Percentiles rank a stretch among this genome's conserved stretches.
Evolutionary conservation across 2,797 vertebrate species (phyloP).

Genomic region (Chrosomus eos): DNA sequence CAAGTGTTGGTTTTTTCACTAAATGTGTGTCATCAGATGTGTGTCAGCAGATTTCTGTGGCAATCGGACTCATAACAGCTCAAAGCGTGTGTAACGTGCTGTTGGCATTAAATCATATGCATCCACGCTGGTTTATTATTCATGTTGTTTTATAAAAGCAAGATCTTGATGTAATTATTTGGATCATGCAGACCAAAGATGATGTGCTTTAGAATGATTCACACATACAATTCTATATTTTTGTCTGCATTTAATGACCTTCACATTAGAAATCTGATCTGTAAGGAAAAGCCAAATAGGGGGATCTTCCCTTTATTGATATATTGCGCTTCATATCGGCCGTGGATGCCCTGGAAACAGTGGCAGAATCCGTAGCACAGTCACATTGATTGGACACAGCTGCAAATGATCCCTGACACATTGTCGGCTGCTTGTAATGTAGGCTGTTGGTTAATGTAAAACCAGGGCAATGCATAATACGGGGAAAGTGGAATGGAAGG

Average conservation of each 20-base stretch:
- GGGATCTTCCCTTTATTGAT: neutral
- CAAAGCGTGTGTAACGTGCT: neutral
- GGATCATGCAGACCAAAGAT: neutral
- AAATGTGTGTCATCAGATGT: slow-evolving; percentile 56
- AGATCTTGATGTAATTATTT: slow-evolving; percentile 21
- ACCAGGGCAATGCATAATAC: neutral
- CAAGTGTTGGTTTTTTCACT: slow-evolving; percentile 22
- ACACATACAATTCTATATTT: neutral
- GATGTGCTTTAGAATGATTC: neutral
- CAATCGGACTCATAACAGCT: slow-evolving; percentile 17
- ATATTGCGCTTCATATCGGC: slow-evolving; percentile 5
- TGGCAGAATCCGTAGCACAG: slow-evolving; percentile 4
- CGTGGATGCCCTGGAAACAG: slow-evolving; percentile 39
- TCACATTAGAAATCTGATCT: neutral
- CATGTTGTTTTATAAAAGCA: slow-evolving; percentile 9
- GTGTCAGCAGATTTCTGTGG: slow-evolving; percentile 59
- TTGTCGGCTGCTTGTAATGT: neutral
- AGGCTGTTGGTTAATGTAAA: slow-evolving; percentile 6
- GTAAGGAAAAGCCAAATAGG: neutral
- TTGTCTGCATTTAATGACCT: neutral
- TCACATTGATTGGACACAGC: slow-evolving; percentile 27
- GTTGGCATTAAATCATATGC: slow-evolving; percentile 11
- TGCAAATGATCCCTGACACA: slow-evolving; percentile 8
- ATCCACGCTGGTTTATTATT: slow-evolving; percentile 21
- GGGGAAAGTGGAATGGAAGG: slow-evolving; percentile 3